Base-by-base conservation (phyloP, 2,113 vertebrate species). In the Psettodes erumei region DNA sequence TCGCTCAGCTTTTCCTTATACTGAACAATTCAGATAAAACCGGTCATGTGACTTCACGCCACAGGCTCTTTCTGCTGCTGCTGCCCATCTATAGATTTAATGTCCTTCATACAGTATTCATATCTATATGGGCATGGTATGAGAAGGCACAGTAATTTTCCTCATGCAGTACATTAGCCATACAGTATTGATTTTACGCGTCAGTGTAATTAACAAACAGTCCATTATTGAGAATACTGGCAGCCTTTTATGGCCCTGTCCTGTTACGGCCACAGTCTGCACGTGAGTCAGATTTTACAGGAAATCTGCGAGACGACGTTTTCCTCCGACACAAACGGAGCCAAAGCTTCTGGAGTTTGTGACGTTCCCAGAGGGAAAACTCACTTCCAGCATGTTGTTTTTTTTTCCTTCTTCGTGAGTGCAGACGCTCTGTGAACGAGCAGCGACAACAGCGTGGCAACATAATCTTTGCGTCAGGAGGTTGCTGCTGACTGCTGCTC, bases 31-130 rank as follows among this genome's bases (percentile, higher is more conserved):
- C 40, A 15, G 40, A 42, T 42, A 15, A 16, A 42, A 42, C 40
- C 13, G 13, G 6, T 3, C n/a, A n/a, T n/a, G n/a, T n/a, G n/a
- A n/a, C n/a, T 42, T 51, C 45, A 51, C 68, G 42, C 67, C 21
- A 33, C 54, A 61, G 43, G 21, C 11, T 25, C 3, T 18, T 10
- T 33, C 33, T 40, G 32, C 37, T 23, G 28, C 59, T 18, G 35
- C 48, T 51, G 48, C 58, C 65, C 54, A 1, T 28, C 13, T 16
- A 7, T n/a, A 45, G 37, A 5, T 69, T 18, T 63, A 50, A 50
- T 38, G 48, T 48, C 61, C n/a, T 50, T 58, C 54, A 76, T 72
- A 33, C 54, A 59, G 66, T 50, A 74, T 62, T 77, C 18, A 77
- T 60, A 43, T 16, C 33, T 3, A 16, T 2, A 38, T 16, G 16